phyloP scores from a whole-genome alignment of 2,797 vertebrate genomes.

The Orestias chungarensis region DNA sequence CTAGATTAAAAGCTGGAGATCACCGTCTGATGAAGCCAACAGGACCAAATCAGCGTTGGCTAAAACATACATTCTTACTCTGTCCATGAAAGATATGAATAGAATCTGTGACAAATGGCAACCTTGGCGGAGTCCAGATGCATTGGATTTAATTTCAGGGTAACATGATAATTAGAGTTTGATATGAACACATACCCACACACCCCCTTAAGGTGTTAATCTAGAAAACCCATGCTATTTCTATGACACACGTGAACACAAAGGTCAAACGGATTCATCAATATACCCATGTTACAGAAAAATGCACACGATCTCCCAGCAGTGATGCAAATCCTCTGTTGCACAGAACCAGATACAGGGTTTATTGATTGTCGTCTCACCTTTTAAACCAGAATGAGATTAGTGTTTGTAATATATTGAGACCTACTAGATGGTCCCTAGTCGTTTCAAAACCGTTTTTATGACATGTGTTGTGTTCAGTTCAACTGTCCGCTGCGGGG shows the following conservation, averaged over 20 bases:
- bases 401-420: not conserved
- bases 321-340: not conserved
- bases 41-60: too few species aligned
- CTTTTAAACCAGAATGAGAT: constrained; percentile 8
- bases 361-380: constrained; percentile 3
- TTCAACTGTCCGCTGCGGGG: not conserved
- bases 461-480: not conserved
- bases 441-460: not conserved
- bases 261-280: not conserved
- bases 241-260: not conserved
- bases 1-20: too few species aligned
- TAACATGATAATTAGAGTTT: too few species aligned
- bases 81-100: too few species aligned
- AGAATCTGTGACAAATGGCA: too few species aligned
- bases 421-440: too few species aligned
- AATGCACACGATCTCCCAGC: not conserved
- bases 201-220: not conserved
- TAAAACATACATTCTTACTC: too few species aligned
- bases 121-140: too few species aligned
- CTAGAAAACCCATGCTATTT: not conserved
- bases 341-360: constrained; percentile 9
- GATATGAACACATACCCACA: not conserved
- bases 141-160: too few species aligned
- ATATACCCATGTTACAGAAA: not conserved
- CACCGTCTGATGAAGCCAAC: too few species aligned